These are phyloP conservation scores for Siderastrea siderea DNA, from an alignment of 92 coral and sea anemone genomes.

Conservation along the genomic window DNA sequence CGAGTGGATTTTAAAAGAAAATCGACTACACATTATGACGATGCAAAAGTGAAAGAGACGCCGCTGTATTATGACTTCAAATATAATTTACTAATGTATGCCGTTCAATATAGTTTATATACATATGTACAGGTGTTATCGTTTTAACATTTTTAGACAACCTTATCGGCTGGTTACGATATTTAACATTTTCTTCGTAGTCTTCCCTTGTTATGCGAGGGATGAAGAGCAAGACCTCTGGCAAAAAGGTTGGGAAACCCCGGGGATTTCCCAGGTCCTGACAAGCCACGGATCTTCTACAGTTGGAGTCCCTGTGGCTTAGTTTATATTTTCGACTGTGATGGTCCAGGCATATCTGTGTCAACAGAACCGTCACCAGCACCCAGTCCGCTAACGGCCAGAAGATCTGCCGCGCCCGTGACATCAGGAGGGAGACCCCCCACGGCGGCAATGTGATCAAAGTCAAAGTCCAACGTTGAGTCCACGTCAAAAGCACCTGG, in stretches of 20 bases:
- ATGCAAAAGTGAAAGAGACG: background rate
- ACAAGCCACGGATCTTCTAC: background rate
- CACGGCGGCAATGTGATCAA: constrained; percentile 68
- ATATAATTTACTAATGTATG: background rate
- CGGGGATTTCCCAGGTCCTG: too few species aligned
- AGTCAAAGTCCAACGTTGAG: constrained; percentile 81
- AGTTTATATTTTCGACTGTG: constrained; percentile 30
- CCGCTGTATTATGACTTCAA: background rate
- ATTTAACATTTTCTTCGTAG: too few species aligned
- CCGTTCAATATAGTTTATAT: too few species aligned
- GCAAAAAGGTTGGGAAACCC: too few species aligned
- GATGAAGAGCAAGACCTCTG: too few species aligned
- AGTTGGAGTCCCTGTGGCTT: too few species aligned
- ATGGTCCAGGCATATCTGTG: constrained; percentile 57
- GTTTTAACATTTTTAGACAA: too few species aligned
- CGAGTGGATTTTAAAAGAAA: too few species aligned
- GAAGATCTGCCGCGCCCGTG: constrained; percentile 46
- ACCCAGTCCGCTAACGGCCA: constrained; percentile 75
- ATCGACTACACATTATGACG: too few species aligned
- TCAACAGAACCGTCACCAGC: constrained; percentile 66
- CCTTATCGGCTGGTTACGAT: too few species aligned
- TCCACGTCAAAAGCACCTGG: constrained; percentile 81
- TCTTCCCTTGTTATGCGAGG: too few species aligned
- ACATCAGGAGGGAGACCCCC: constrained; percentile 67
- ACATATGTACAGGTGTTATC: too few species aligned